Evolutionary conservation across 2,888 invertebrate species (phyloP).

Genomic region (Peribatodes rhomboidaria): DNA sequence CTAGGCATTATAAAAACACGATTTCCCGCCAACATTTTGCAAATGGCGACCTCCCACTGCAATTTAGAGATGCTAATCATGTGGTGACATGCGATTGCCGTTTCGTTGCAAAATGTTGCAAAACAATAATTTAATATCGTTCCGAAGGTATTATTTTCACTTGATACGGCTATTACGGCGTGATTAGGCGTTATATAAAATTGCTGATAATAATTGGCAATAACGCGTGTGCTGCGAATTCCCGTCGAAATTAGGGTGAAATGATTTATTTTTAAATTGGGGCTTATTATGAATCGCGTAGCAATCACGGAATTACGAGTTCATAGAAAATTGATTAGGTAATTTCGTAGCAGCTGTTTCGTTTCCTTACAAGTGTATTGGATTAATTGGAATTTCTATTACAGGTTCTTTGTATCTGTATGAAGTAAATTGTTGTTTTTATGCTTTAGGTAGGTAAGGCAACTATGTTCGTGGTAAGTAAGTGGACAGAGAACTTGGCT

Average conservation of each 20-base stretch:
- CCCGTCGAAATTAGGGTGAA: slow-evolving; percentile 50
- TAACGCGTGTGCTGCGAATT: slow-evolving; percentile 52
- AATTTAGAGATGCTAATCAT: slow-evolving; percentile 48
- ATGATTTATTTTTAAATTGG: slow-evolving; percentile 51
- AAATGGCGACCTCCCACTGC: slow-evolving; percentile 46
- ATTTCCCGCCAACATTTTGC: slow-evolving; percentile 39
- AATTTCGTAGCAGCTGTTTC: slow-evolving; percentile 17
- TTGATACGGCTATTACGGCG: slow-evolving; percentile 58
- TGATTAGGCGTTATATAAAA: slow-evolving; percentile 55
- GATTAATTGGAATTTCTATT: background rate
- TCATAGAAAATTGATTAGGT: slow-evolving; percentile 28
- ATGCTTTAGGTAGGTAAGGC: background rate
- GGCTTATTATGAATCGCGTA: slow-evolving; percentile 26
- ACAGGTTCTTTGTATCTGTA: background rate
- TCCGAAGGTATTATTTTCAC: slow-evolving; percentile 53
- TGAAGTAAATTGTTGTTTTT: background rate
- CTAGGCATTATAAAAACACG: slow-evolving; percentile 48
- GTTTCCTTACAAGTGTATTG: slow-evolving; percentile 5
- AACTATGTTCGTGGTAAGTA: no score
- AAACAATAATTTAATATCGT: slow-evolving; percentile 59
- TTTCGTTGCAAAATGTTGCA: slow-evolving; percentile 37
- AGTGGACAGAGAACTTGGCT: no score
- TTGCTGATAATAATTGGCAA: slow-evolving; percentile 50
- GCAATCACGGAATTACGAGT: slow-evolving; percentile 19
- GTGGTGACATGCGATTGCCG: slow-evolving; percentile 59